Percentiles rank a stretch among this genome's conserved stretches.
These are phyloP conservation scores for Meleagris gallopavo DNA, from an alignment of 2,113 vertebrate genomes.

Conservation along the genomic window DNA sequence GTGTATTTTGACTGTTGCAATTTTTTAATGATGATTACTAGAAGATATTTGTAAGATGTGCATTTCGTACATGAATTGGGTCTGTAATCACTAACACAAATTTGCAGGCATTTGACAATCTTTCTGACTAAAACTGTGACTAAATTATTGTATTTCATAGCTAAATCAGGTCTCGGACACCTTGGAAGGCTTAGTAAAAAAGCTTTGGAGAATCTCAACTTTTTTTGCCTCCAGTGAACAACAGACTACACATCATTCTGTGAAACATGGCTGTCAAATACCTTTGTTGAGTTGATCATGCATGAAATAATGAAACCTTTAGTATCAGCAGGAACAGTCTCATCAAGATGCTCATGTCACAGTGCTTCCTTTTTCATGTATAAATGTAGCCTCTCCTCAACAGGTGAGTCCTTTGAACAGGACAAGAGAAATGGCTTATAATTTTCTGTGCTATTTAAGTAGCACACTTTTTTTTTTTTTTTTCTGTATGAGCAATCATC, in stretches of 20 bases:
- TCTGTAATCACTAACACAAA: neutral
- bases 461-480: slow-evolving; percentile 14
- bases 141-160: neutral
- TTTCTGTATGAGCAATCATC: slow-evolving; percentile 7
- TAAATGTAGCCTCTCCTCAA: neutral
- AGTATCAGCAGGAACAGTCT: neutral
- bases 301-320: neutral
- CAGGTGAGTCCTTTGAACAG: neutral
- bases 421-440: neutral
- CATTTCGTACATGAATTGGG: neutral
- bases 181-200: neutral
- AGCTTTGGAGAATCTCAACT: neutral
- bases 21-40: neutral
- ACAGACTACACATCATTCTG: neutral
- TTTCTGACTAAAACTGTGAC: neutral
- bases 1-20: neutral
- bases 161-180: neutral
- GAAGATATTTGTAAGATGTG: neutral
- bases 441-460: slow-evolving; percentile 39
- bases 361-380: neutral
- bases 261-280: neutral
- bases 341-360: neutral
- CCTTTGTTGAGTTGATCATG: neutral
- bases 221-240: neutral
- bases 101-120: neutral